Base-by-base conservation (phyloP, 92 coral and sea anemone genomes). In the Phymanthus crucifer region DNA sequence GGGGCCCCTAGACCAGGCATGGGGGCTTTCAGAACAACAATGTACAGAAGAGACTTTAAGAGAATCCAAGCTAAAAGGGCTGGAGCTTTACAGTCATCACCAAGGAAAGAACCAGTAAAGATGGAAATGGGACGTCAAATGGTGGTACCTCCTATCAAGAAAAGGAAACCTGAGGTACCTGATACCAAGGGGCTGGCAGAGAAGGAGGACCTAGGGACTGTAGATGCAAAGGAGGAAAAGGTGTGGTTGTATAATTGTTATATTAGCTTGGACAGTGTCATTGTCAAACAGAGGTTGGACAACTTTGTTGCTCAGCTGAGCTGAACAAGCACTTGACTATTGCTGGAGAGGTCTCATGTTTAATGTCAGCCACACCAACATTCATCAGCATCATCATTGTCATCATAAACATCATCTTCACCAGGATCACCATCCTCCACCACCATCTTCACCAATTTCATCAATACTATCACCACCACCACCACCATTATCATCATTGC, bases 21-120 rank as follows among this genome's bases (percentile, higher is more conserved):
- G 78, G 90, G 92, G 23, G 77, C 89, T 21, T 96, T 81, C 85
- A 83, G 98, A 48, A 93, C 99, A 10, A 96, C 97, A 7, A 83
- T 96, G 83, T 87, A 85, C 80, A 87, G 93, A 74, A 93, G 91
- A 73, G 98, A 91, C 70, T 92, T 90, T 75, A 85, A 87, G 69
- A 92, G 97, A 75, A 83, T 92, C 19, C 94, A 92, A 73, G 85
- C 85, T 27, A 91, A 92, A 52, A 79, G 94, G 70, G 73, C 81
- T n/a, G 46, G 40, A 58, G 18, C 36, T 6, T 61, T 61, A 4
- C 68, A 88, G 45, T 19, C 74, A 87, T 64, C 85, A 38, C 37
- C 82, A 76, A 48, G 75, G 77, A 54, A 77, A 78, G 45, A 80
- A 46, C 77, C 89, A 76, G 10, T 40, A n/a, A 58, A 83, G 66